These are phyloP conservation scores for Tetranychus urticae DNA, from an alignment of 1,140 invertebrate genomes.

Conservation along the genomic window DNA sequence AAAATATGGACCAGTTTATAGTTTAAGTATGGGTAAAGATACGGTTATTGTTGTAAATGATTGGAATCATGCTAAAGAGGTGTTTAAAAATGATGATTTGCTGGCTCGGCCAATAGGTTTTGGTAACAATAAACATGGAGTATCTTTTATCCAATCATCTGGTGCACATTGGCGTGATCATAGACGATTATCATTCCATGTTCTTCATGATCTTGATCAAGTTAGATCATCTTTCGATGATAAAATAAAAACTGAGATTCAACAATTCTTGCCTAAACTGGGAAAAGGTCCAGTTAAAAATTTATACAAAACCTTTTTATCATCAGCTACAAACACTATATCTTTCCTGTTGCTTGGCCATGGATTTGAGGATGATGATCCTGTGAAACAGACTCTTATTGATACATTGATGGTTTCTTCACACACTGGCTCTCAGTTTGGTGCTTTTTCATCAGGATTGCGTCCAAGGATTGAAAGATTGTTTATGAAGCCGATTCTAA, in stretches of 20 bases:
- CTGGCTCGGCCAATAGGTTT: too few species aligned
- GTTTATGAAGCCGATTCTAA: too few species aligned
- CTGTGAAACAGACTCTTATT: not conserved
- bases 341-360: constrained; percentile 10
- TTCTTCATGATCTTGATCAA: constrained; percentile 39
- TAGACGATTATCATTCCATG: constrained; percentile 39
- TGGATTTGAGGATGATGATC: constrained; percentile 10
- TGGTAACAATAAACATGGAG: too few species aligned
- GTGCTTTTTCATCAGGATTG: not conserved
- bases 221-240: too few species aligned
- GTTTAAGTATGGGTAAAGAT: constrained; percentile 17
- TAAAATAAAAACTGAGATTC: too few species aligned
- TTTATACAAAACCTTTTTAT: not conserved
- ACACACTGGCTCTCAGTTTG: not conserved
- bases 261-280: too few species aligned
- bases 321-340: constrained; percentile 11
- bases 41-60: too few species aligned
- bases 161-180: constrained; percentile 46
- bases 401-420: too few species aligned
- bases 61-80: too few species aligned
- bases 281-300: too few species aligned
- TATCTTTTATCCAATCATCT: not conserved
- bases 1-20: constrained; percentile 1
- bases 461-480: too few species aligned
- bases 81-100: too few species aligned